phyloP scores from a whole-genome alignment of 2,888 invertebrate species.

The Eulithis testata region DNA sequence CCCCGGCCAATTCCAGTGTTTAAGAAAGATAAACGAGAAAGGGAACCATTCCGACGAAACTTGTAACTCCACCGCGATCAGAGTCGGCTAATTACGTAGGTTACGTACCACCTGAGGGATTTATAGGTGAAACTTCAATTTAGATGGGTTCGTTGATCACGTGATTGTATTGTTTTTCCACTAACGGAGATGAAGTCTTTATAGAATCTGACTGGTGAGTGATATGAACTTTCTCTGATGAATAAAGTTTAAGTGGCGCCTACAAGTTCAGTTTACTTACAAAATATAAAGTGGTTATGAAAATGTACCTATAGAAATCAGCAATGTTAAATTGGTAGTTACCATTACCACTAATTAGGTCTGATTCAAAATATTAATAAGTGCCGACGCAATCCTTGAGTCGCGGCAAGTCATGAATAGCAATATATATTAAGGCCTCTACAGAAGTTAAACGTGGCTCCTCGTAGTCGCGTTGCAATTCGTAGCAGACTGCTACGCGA shows the following conservation, averaged over 20 bases:
- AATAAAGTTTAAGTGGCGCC: not conserved
- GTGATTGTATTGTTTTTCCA: slow-evolving; percentile 27
- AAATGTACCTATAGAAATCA: too few relatives aligned
- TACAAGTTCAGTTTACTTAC: too few relatives aligned
- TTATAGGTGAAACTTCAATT: slow-evolving; percentile 56
- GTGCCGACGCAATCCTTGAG: too few relatives aligned
- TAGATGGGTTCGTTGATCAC: slow-evolving; percentile 40
- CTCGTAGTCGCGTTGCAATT: too few relatives aligned
- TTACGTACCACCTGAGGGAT: slow-evolving; percentile 46
- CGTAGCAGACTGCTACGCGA: too few relatives aligned
- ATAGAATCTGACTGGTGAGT: not conserved
- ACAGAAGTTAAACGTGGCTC: too few relatives aligned
- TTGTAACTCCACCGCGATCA: slow-evolving; percentile 65
- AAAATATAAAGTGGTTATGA: too few relatives aligned
- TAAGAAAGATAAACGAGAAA: slow-evolving; percentile 82
- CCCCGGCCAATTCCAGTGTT: slow-evolving; percentile 80
- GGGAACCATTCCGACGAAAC: slow-evolving; percentile 73
- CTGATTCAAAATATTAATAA: too few relatives aligned
- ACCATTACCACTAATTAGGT: too few relatives aligned
- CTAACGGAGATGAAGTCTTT: not conserved
- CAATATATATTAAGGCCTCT: too few relatives aligned
- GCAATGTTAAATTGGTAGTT: too few relatives aligned
- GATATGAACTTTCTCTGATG: not conserved
- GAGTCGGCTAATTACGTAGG: slow-evolving; percentile 63
- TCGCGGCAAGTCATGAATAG: too few relatives aligned